phyloP scores from a whole-genome alignment of 1,140 invertebrate genomes.

The Drusus annulatus region DNA sequence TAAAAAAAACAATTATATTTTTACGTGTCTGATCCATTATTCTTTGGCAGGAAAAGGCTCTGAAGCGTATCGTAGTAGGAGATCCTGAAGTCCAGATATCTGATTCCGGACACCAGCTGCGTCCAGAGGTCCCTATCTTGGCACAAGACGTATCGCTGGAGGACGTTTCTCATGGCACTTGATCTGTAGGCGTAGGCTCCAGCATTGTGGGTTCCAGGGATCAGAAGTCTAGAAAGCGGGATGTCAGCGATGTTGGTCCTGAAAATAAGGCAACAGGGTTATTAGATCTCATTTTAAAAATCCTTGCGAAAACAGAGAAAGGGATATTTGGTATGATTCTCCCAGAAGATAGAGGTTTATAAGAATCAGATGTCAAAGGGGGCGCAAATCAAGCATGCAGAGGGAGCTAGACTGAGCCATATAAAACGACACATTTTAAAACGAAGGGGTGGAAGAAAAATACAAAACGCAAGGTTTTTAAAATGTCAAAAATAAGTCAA shows the following conservation, averaged over 20 bases:
- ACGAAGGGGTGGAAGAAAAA: too few species aligned
- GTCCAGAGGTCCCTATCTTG: constrained; percentile 86
- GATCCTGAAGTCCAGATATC: constrained; percentile 84
- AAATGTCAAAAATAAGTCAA: too few species aligned
- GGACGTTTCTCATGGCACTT: constrained; percentile 61
- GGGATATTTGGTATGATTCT: too few species aligned
- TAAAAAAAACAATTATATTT: too few species aligned
- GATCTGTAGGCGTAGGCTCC: constrained; percentile 68
- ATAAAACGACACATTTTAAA: too few species aligned
- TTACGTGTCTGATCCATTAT: constrained; percentile 18
- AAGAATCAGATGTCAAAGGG: too few species aligned
- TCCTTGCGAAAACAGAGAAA: too few species aligned
- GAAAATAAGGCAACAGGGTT: constrained; percentile 29
- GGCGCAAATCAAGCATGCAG: too few species aligned
- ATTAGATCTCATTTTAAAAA: too few species aligned
- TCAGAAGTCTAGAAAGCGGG: constrained; percentile 64
- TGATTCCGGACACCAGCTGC: constrained; percentile 84
- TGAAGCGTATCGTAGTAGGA: constrained; percentile 60
- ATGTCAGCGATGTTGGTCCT: constrained; percentile 65
- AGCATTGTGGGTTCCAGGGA: constrained; percentile 68
- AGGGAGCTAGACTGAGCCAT: too few species aligned
- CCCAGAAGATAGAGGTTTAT: too few species aligned
- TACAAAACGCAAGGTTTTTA: too few species aligned
- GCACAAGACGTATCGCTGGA: constrained; percentile 67
- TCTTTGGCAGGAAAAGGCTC: background rate